Evolutionary conservation across 2,113 vertebrate species (phyloP), one percentile per base, ranked within the genome.

Genomic region (Amphiprion percula): DNA sequence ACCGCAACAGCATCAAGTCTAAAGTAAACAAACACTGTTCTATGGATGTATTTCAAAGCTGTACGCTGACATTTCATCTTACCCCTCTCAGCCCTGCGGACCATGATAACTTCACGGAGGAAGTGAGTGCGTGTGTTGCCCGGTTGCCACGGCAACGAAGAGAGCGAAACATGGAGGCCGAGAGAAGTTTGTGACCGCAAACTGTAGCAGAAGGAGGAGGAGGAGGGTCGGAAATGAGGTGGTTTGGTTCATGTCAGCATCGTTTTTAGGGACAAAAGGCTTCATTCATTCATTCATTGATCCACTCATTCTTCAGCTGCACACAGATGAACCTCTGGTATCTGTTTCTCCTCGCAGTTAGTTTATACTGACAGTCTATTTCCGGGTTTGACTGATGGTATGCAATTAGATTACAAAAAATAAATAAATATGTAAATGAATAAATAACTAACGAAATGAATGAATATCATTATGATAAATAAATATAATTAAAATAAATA

Each of bases 121-220:
- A 87, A 87, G 87, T 80, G 52, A 2, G 33, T 56, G 70, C 15
- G 41, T 76, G 68, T 90, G 93, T 93, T 94, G 76, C 85, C 53
- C 56, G 21, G 94, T 94, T 94, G 91, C 90, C 83, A 85, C 83
- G 85, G 93, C 66, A 84, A 94, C 94, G n/a, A 10, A 17, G 83
- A 71, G 76, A 88, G 4, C 63, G 66, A 82, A 87, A 79, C 86
- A 68, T 52, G 80, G 60, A 73, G 83, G 64, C 65, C 41, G 41
- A 44, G 10, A 52, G 44, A 70, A 80, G 50, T 74, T 74, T 68
- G 49, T 11, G 0, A 59, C 67, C 71, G n/a, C 74, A 21, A 41
- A 7, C n/a, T 59, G 47, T n/a, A 23, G 41, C 39, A 15, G 6
- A 17, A 28, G 15, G 17, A 47, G 24, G 6, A 9, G 59, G 46